Percentiles rank a stretch among this genome's conserved stretches.
Evolutionary conservation across 2,888 invertebrate species (phyloP).

Genomic region (Cylindroiulus punctatus): DNA sequence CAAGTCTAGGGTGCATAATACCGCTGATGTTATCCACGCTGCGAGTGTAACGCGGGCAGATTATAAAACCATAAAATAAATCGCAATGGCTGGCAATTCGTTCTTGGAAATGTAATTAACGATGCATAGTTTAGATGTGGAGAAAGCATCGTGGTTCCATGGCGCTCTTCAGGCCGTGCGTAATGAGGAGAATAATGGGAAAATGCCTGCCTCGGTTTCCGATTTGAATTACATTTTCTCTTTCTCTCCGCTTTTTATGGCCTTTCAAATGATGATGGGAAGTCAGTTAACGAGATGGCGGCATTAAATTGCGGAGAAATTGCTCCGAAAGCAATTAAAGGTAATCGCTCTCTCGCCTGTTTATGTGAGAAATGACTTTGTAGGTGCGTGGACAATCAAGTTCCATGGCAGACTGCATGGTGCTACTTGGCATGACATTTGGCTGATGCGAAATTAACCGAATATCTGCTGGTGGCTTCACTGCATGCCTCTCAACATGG

Average conservation of each 20-base stretch:
- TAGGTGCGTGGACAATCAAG: too few species aligned
- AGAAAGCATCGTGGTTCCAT: neutral
- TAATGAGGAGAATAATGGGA: conserved; percentile 34
- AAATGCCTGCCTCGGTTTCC: neutral
- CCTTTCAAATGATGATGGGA: conserved; percentile 34
- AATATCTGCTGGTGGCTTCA: neutral
- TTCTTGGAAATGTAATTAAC: conserved; percentile 29
- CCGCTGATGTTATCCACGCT: neutral
- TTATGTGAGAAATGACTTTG: conserved; percentile 14
- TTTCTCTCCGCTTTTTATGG: neutral
- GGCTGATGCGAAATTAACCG: neutral
- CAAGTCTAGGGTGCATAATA: neutral
- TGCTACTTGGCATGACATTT: neutral
- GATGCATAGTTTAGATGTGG: conserved; percentile 10
- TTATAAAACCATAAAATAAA: conserved; percentile 25
- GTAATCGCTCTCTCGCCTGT: conserved; percentile 38
- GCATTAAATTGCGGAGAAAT: conserved; percentile 20
- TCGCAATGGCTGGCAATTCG: neutral
- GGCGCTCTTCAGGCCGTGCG: neutral
- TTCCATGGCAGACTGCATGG: neutral
- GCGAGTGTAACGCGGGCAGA: neutral
- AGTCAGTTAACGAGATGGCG: conserved; percentile 4
- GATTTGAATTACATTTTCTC: conserved; percentile 3
- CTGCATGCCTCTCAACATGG: too few species aligned
- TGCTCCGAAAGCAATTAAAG: conserved; percentile 4